A percentile compares a stretch with the other conserved stretches of the same genome.
Conservation (phyloP, 64 coral and sea anemone species). For the Porites lutea region DNA sequence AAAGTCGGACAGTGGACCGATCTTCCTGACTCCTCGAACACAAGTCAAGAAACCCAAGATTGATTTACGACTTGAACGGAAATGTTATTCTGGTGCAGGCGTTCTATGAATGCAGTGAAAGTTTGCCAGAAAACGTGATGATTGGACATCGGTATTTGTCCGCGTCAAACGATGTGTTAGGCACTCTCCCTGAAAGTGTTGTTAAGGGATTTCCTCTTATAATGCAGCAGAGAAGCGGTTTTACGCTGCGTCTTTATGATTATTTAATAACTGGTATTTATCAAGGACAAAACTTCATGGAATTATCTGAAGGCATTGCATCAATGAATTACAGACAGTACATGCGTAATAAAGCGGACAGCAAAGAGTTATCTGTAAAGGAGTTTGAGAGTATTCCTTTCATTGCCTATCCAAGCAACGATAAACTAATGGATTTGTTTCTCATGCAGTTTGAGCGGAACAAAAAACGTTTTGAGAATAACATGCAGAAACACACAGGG, state of each 20-base stretch:
- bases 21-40: too few species aligned
- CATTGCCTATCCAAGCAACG: conserved; percentile 64
- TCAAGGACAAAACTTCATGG: too few species aligned
- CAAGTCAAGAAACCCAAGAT: conserved; percentile 30
- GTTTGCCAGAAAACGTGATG: neutral
- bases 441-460: conserved; percentile 44
- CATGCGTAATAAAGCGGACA: too few species aligned
- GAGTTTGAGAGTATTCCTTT: conserved; percentile 34
- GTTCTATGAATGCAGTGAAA: conserved; percentile 6
- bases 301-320: conserved; percentile 53
- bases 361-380: too few species aligned
- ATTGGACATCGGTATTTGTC: conserved; percentile 62
- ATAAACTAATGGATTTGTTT: conserved; percentile 72
- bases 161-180: conserved; percentile 43
- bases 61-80: conserved; percentile 36
- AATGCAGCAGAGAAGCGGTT: conserved; percentile 50
- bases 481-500: conserved; percentile 24
- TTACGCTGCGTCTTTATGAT: conserved; percentile 28
- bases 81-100: conserved; percentile 48
- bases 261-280: conserved; percentile 25
- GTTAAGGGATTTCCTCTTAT: conserved; percentile 15
- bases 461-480: conserved; percentile 8
- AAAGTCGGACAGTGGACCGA: too few species aligned
- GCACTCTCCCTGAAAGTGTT: conserved; percentile 3
- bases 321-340: conserved; percentile 57